These are phyloP conservation scores for Machimus rusticus DNA, from an alignment of 2,888 invertebrate genomes.

Conservation along the genomic window DNA sequence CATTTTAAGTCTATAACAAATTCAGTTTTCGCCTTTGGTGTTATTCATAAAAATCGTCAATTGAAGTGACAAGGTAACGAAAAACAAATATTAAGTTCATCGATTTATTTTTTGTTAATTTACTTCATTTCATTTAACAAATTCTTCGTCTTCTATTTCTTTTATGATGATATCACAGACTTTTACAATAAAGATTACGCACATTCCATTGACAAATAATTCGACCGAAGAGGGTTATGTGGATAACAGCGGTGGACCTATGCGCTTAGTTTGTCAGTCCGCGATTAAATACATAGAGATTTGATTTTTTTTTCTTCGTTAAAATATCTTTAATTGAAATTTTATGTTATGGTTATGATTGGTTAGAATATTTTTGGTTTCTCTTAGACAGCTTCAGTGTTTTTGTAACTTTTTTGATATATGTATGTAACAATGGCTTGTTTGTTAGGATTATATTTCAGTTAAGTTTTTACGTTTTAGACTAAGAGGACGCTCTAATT, in stretches of 20 bases:
- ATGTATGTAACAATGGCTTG: not conserved
- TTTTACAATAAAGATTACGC: slow-evolving; percentile 9
- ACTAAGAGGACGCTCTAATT: not conserved
- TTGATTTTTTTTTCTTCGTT: not conserved
- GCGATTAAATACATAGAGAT: not conserved
- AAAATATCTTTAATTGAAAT: not conserved
- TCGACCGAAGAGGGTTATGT: not conserved
- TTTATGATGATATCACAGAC: slow-evolving; percentile 28
- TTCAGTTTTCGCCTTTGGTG: slow-evolving; percentile 20
- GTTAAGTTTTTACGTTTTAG: not conserved
- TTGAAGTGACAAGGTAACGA: slow-evolving; percentile 35
- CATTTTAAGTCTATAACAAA: not conserved
- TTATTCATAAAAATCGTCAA: slow-evolving; percentile 40
- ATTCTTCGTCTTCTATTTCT: not conserved
- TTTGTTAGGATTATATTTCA: not conserved
- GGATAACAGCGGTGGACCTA: not conserved
- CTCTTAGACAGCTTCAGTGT: not conserved
- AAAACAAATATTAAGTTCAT: slow-evolving; percentile 35
- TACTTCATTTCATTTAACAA: slow-evolving; percentile 13
- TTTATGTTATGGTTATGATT: not conserved
- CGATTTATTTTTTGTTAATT: slow-evolving; percentile 23
- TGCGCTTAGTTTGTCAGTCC: not conserved
- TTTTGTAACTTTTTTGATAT: not conserved
- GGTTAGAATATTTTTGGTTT: not conserved
- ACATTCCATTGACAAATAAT: not conserved